These are phyloP conservation scores for Pheucticus melanocephalus DNA, from an alignment of 2,113 vertebrate species.

Conservation along the genomic window DNA sequence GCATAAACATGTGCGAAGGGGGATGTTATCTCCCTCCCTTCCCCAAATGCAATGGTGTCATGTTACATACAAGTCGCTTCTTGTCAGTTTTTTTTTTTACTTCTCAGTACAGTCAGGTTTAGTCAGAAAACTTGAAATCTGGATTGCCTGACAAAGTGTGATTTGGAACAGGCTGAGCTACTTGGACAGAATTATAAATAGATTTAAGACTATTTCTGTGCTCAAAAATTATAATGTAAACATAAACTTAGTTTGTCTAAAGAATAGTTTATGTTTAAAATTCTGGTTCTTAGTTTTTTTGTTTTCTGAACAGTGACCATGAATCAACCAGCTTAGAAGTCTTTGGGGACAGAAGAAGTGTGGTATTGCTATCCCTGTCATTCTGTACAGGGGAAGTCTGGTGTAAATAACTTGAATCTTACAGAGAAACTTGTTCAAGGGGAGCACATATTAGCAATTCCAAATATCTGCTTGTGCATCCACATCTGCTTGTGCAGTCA, in stretches of 20 bases:
- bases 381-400: not conserved
- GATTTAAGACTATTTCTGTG: not conserved
- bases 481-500: no score
- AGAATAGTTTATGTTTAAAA: not conserved
- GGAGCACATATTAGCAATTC: not conserved
- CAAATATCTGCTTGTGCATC: not conserved
- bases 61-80: not conserved
- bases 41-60: not conserved
- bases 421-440: not conserved
- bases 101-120: not conserved
- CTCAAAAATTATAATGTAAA: not conserved
- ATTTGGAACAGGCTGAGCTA: not conserved
- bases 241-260: not conserved
- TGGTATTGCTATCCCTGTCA: not conserved
- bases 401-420: not conserved
- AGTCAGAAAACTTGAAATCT: not conserved
- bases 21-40: not conserved
- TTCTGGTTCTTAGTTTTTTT: not conserved
- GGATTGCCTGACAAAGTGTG: not conserved
- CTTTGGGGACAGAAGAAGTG: not conserved
- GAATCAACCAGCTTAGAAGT: not conserved
- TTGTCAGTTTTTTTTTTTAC: not conserved
- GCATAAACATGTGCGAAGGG: not conserved
- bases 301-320: not conserved
- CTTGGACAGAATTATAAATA: not conserved